Conservation (phyloP, 2,888 invertebrate species). For the Latrodectus elegans region DNA sequence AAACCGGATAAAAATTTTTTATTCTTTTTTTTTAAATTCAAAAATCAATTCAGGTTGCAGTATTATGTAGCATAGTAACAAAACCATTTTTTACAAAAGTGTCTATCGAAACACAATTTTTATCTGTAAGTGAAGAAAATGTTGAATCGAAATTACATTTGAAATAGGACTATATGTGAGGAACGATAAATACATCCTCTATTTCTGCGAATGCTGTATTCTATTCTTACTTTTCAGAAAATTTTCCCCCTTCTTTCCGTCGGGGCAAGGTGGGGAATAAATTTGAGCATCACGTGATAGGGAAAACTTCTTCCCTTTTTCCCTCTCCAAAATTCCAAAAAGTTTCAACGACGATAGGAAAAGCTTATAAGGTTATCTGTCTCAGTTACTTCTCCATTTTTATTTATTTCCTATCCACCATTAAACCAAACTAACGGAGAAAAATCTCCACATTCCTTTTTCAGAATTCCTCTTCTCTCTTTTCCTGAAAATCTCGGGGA, state of each 20-base stretch:
- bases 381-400: constrained; percentile 15
- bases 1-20: no score
- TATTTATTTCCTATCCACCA: constrained; percentile 20
- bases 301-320: constrained; percentile 24
- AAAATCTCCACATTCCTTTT: constrained; percentile 27
- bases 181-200: neutral
- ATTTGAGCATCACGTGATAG: constrained; percentile 21
- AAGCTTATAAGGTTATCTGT: constrained; percentile 53
- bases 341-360: constrained; percentile 16
- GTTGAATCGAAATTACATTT: neutral
- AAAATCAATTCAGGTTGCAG: no score
- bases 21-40: no score
- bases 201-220: neutral
- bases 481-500: neutral
- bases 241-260: no score
- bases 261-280: constrained; percentile 1
- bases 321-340: constrained; percentile 1
- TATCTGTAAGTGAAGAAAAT: neutral
- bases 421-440: constrained; percentile 32
- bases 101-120: neutral
- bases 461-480: neutral
- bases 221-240: no score
- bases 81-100: no score
- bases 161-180: neutral
- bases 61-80: no score